Conservation (phyloP, 2,888 invertebrate genomes). For the Nomada lathburiana region DNA sequence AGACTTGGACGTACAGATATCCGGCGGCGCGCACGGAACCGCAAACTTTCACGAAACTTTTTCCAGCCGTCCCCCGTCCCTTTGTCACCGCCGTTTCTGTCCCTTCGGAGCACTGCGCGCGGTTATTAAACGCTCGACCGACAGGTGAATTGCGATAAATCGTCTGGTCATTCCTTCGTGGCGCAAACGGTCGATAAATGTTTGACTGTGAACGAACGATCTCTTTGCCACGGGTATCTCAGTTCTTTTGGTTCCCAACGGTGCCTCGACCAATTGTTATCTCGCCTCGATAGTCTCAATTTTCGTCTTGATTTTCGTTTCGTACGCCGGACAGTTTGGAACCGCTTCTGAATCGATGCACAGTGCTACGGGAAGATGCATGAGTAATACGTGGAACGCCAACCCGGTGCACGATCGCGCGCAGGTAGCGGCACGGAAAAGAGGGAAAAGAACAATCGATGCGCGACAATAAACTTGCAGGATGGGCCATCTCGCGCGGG, state of each 20-base stretch:
- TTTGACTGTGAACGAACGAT: constrained; percentile 19
- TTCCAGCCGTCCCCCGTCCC: constrained; percentile 23
- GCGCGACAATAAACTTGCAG: constrained; percentile 57
- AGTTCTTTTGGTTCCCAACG: constrained; percentile 17
- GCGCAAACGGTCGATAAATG: constrained; percentile 44
- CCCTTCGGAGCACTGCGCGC: constrained; percentile 26
- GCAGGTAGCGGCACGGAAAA: not conserved
- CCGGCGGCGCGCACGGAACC: constrained; percentile 44
- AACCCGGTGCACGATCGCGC: constrained; percentile 13
- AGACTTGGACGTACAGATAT: constrained; percentile 60
- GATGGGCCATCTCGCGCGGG: constrained; percentile 22
- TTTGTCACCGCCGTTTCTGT: not conserved
- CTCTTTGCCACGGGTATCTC: not conserved
- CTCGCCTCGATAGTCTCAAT: too few relatives aligned
- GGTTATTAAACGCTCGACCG: constrained; percentile 48
- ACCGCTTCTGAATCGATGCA: constrained; percentile 54
- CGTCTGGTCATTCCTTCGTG: constrained; percentile 33
- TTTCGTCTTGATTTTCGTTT: constrained; percentile 32
- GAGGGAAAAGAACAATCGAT: constrained; percentile 34
- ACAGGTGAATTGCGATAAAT: constrained; percentile 59
- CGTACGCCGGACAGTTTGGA: constrained; percentile 28
- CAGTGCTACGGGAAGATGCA: constrained; percentile 38
- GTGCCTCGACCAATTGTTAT: constrained; percentile 24
- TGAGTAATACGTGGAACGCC: constrained; percentile 62
- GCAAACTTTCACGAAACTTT: constrained; percentile 58